Conservation (phyloP, 2,888 invertebrate species). For the Eupithecia dodoneata region DNA sequence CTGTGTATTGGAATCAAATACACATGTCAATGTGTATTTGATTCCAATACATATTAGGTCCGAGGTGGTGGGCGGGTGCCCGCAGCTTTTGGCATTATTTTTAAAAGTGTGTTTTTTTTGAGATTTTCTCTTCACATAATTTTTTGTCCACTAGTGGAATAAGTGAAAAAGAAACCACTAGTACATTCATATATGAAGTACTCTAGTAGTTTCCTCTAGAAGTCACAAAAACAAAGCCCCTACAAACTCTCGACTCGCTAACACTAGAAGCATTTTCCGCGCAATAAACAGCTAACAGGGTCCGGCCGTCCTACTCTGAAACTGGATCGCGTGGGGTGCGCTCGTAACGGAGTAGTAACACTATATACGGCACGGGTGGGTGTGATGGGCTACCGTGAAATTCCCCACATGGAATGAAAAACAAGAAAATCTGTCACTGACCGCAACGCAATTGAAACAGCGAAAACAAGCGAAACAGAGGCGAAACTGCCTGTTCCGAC, state of each 20-base stretch:
- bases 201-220: background rate
- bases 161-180: too few species aligned
- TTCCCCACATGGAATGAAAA: background rate
- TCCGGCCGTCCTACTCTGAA: conserved; percentile 13
- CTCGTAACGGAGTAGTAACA: background rate
- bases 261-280: conserved; percentile 16
- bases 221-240: background rate
- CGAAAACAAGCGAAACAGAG: too few species aligned
- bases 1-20: too few species aligned
- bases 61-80: too few species aligned
- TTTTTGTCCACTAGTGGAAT: too few species aligned
- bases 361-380: conserved; percentile 4
- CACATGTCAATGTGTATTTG: too few species aligned
- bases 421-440: background rate
- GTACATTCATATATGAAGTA: background rate
- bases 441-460: too few species aligned
- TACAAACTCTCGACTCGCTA: conserved; percentile 1
- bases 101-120: too few species aligned
- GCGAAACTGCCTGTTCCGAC: too few species aligned
- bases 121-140: too few species aligned
- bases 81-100: too few species aligned
- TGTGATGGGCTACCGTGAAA: background rate
- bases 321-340: conserved; percentile 12
- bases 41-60: too few species aligned
- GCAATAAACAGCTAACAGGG: conserved; percentile 16